These are phyloP conservation scores for Julus scandinavius DNA, from an alignment of 2,888 invertebrate species.

Conservation along the genomic window DNA sequence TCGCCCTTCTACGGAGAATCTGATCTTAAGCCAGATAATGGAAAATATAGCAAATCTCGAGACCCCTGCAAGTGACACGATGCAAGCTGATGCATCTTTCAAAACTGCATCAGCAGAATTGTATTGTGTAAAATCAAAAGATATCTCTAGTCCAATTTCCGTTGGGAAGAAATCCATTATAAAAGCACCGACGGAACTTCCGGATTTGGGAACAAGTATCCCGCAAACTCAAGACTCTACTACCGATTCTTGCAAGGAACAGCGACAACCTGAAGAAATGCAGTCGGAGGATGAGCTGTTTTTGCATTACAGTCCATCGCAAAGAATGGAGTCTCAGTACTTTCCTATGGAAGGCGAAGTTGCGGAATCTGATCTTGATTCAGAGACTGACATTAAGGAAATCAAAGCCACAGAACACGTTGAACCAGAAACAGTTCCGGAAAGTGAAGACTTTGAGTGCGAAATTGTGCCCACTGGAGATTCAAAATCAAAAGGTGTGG, in stretches of 20 bases:
- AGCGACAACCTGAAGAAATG: too few species aligned
- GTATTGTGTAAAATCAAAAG: not conserved
- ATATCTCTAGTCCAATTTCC: not conserved
- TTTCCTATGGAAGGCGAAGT: not conserved
- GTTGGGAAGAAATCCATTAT: not conserved
- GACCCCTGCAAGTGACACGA: too few species aligned
- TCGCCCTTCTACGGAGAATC: too few species aligned
- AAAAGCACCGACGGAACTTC: not conserved
- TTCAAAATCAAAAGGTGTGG: too few species aligned
- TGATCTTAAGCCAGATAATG: too few species aligned
- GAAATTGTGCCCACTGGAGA: too few species aligned
- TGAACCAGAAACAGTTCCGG: not conserved
- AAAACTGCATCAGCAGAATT: not conserved
- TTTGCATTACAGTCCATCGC: not conserved
- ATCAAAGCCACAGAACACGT: not conserved
- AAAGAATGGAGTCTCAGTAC: not conserved
- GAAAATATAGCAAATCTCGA: too few species aligned
- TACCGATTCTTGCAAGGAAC: too few species aligned
- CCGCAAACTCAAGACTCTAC: too few species aligned
- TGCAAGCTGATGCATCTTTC: not conserved
- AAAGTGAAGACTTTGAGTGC: not conserved
- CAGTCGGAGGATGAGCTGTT: slow-evolving; percentile 2
- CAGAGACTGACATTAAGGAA: not conserved
- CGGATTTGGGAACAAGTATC: too few species aligned
- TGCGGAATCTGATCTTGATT: not conserved